Base-by-base conservation (phyloP, 2,797 vertebrate species). In the Sebastiscus tertius region DNA sequence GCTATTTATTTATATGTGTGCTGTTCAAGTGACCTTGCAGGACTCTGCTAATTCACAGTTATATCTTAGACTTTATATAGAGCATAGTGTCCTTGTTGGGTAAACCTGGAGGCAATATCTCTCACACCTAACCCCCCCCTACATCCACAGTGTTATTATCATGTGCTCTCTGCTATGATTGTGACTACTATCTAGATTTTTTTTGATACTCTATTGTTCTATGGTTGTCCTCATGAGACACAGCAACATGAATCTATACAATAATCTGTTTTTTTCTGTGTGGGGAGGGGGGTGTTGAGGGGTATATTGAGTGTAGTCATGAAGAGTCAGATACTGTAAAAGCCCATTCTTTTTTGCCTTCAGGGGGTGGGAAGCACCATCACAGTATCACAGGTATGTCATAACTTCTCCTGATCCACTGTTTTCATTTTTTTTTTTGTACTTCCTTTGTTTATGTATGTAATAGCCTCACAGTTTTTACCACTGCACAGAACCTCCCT, bases 351-450 rank as follows among this genome's bases (percentile, higher is more conserved):
- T 96, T 96, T 96, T 96, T 96, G 96, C 96, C 96, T 96, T 96
- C 96, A 96, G 96, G 96, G 96, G 95, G 95, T 96, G 96, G 96
- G 96, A 96, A 96, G 94, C 96, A 96, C 96, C 95, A 96, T 96
- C 96, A 96, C 96, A 96, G 96, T 96, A 94, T 96, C 96, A 95
- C 96, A 96, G 96, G 96, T 96, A 96, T 96, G 96, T 96, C 95
- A 94, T 95, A 90, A 96, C 94, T 95, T 96, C 96, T 96, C 94
- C 96, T 96, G 95, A 94, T 96, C 94, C 94, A 95, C 94, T 94
- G 90, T 94, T 95, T 93, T 93, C 92, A 91, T 93, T 92, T 90
- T 89, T 49, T 36, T 52, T 52, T 52, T 92, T 93, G 88, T 93
- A 92, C 88, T 81, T 90, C 83, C 84, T 93, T 89, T 94, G 84